A percentile compares a stretch with the other conserved stretches of the same genome.
Evolutionary conservation across 30 jellyfish, hydroid and myxozoan genomes (phyloP).

Genomic region (Aurelia sp.): DNA sequence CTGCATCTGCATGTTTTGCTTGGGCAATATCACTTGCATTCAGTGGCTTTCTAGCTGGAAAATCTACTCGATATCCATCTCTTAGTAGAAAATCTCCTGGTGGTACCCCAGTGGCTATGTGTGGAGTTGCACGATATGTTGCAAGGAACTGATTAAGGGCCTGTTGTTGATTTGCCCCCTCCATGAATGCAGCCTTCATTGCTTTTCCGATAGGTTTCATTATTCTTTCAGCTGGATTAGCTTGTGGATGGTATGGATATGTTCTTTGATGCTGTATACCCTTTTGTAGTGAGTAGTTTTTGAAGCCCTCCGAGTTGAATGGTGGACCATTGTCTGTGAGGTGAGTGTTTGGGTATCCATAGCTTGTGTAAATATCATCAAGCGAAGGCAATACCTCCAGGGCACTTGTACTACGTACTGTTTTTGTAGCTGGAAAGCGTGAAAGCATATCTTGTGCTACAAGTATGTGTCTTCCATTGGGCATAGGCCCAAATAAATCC

Average conservation of each 20-base stretch:
- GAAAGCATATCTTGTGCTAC: conserved; percentile 57
- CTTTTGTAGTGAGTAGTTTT: background rate
- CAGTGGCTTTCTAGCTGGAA: conserved; percentile 31
- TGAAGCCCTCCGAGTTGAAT: conserved; percentile 5
- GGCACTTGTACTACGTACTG: conserved; percentile 55
- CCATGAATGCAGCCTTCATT: conserved; percentile 38
- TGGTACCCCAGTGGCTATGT: conserved; percentile 63
- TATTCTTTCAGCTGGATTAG: conserved; percentile 69
- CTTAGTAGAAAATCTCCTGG: conserved; percentile 58
- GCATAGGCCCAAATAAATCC: conserved; percentile 76
- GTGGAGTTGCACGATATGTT: conserved; percentile 63
- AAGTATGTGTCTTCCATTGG: conserved; percentile 49
- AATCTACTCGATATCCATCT: conserved; percentile 43
- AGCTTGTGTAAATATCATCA: conserved; percentile 38
- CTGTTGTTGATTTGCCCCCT: conserved; percentile 11
- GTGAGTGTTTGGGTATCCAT: conserved; percentile 55
- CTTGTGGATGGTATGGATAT: conserved; percentile 50
- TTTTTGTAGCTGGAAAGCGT: conserved; percentile 60
- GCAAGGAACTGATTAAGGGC: conserved; percentile 28
- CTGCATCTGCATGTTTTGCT: conserved; percentile 4
- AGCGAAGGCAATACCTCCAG: conserved; percentile 36
- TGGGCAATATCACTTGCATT: background rate
- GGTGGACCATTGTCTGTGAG: conserved; percentile 72
- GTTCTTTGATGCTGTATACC: background rate
- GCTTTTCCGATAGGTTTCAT: conserved; percentile 72